A percentile compares a stretch with the other conserved stretches of the same genome.
Conservation (phyloP, 2,888 invertebrate genomes). For the Drosophila anomalata region DNA sequence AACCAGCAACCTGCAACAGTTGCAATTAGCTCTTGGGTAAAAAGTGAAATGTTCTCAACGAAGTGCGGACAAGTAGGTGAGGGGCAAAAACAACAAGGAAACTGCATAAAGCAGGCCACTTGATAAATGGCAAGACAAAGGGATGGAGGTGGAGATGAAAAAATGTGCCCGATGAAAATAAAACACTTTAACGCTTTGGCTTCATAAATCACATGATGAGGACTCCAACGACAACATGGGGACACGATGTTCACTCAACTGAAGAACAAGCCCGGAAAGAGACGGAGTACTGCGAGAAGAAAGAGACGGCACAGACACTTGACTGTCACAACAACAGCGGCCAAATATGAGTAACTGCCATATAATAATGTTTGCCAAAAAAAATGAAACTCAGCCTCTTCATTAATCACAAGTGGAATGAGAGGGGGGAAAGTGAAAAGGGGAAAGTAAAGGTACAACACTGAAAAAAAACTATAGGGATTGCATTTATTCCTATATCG, state of each 20-base stretch:
- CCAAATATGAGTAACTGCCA: constrained; percentile 78
- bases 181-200: constrained; percentile 73
- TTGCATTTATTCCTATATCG: no score
- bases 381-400: constrained; percentile 29
- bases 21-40: constrained; percentile 70
- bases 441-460: not conserved
- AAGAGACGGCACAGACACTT: constrained; percentile 39
- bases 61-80: constrained; percentile 71
- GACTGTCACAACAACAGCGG: constrained; percentile 73
- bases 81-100: constrained; percentile 26
- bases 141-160: constrained; percentile 17
- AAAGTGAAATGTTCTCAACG: constrained; percentile 76
- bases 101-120: constrained; percentile 16
- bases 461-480: not conserved
- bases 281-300: not conserved
- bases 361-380: constrained; percentile 68
- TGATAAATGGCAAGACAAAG: constrained; percentile 50
- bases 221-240: constrained; percentile 31
- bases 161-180: constrained; percentile 51
- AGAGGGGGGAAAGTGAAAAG: constrained; percentile 1
- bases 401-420: constrained; percentile 63
- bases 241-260: constrained; percentile 44
- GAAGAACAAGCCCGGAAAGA: constrained; percentile 14
- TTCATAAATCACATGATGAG: constrained; percentile 69
- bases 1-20: constrained; percentile 36